A percentile compares a stretch with the other conserved stretches of the same genome.
Evolutionary conservation across 2,113 vertebrate species (phyloP).

Genomic region (Ceuthmochares aereus): DNA sequence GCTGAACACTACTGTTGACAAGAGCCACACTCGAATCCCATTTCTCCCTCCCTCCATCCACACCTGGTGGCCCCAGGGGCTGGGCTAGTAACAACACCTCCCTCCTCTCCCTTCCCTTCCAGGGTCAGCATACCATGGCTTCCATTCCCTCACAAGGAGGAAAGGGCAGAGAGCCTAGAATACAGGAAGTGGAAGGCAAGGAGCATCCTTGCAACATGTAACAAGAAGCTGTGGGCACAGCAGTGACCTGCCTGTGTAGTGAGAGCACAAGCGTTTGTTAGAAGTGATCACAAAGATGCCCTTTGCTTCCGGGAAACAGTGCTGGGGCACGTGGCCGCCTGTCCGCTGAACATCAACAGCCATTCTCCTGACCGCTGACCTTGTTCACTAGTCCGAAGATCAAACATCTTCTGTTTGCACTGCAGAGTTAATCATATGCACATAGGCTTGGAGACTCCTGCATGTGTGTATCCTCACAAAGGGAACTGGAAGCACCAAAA

Average conservation of each 20-base stretch:
- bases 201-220: background rate
- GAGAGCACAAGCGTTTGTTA: background rate
- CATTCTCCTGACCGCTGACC: background rate
- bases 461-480: background rate
- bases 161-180: background rate
- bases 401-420: constrained; percentile 56
- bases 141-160: background rate
- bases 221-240: background rate
- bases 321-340: background rate
- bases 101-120: background rate
- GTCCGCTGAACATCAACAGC: background rate
- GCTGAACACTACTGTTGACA: background rate
- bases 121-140: background rate
- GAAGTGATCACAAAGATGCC: background rate
- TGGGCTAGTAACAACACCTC: background rate
- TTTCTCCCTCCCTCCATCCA: background rate
- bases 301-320: background rate
- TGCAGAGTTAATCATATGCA: background rate
- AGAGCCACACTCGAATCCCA: background rate
- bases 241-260: rapidly evolving
- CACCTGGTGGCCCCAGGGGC: background rate
- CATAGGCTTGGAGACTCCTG: background rate
- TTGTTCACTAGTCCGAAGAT: constrained; percentile 1
- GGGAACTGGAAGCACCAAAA: constrained; percentile 14
- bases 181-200: background rate